Evolutionary conservation across 1,140 invertebrate species (phyloP).

Genomic region (Tetramorium simillimum): DNA sequence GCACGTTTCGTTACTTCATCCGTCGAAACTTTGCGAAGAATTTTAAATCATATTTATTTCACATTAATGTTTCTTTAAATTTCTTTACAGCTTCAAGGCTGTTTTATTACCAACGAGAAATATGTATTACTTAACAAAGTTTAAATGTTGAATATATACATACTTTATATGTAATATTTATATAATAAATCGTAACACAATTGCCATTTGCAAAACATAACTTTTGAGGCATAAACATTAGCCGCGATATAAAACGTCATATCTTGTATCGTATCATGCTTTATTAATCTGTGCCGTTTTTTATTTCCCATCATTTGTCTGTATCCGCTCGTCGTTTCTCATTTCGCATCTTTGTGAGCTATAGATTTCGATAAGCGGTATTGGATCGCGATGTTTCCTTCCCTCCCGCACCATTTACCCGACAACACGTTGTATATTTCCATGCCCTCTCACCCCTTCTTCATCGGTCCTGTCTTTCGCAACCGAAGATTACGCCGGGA

Average conservation of each 20-base stretch:
- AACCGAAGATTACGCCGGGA: conserved; percentile 44
- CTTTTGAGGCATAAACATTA: not conserved
- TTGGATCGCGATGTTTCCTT: conserved; percentile 8
- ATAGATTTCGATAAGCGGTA: conserved; percentile 45
- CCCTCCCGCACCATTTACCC: not conserved
- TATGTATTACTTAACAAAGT: not conserved
- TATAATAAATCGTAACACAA: not conserved
- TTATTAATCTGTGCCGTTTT: conserved; percentile 7
- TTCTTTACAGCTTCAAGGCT: not conserved
- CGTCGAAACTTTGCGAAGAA: not conserved
- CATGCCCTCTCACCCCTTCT: not conserved
- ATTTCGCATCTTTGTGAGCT: not conserved
- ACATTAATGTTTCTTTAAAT: not conserved
- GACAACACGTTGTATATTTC: conserved; percentile 1
- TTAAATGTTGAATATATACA: not conserved
- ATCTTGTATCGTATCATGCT: not conserved
- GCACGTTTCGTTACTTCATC: not conserved
- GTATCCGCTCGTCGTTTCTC: not conserved
- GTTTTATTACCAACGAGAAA: not conserved
- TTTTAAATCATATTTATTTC: not conserved
- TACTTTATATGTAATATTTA: not conserved
- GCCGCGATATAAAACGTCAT: not conserved
- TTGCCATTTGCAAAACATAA: not conserved
- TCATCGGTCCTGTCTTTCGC: not conserved
- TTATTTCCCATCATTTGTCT: not conserved